A percentile compares a stretch with the other conserved stretches of the same genome.
phyloP scores from a whole-genome alignment of 2,113 vertebrate genomes.

The Strigops habroptila region DNA sequence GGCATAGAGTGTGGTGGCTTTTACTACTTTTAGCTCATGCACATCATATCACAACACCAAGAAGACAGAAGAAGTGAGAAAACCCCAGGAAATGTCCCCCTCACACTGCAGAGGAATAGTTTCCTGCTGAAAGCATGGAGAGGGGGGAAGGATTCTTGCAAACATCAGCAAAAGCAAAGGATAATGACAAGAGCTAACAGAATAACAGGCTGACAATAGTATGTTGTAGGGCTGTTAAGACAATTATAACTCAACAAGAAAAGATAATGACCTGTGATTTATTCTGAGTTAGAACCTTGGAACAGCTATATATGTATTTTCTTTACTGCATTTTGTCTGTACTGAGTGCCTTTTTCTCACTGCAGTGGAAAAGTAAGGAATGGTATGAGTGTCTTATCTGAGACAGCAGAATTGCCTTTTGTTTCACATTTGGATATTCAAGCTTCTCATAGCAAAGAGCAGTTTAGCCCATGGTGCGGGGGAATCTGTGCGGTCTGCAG shows the following conservation, averaged over 20 bases:
- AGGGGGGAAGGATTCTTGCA: fast-evolving
- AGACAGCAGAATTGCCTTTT: background rate
- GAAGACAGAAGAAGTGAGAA: background rate
- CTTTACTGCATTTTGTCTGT: background rate
- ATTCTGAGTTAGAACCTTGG: background rate
- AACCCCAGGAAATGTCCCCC: background rate
- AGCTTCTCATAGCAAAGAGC: background rate
- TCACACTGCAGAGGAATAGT: background rate
- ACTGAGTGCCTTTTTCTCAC: background rate
- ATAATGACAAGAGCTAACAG: background rate
- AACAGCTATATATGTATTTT: background rate
- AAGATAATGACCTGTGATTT: background rate
- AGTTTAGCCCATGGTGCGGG: fast-evolving
- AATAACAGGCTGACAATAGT: background rate
- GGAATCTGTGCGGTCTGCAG: too few relatives aligned
- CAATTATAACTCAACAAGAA: background rate
- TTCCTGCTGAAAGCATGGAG: background rate
- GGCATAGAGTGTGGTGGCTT: fast-evolving
- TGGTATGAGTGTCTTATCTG: fast-evolving
- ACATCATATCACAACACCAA: background rate
- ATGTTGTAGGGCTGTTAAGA: background rate
- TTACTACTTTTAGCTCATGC: background rate
- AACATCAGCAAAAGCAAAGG: background rate
- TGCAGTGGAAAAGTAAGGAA: background rate
- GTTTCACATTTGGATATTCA: background rate